A percentile compares a stretch with the other conserved stretches of the same genome.
Evolutionary conservation across 1,140 invertebrate species (phyloP).

Genomic region (Parasteatoda tepidariorum): DNA sequence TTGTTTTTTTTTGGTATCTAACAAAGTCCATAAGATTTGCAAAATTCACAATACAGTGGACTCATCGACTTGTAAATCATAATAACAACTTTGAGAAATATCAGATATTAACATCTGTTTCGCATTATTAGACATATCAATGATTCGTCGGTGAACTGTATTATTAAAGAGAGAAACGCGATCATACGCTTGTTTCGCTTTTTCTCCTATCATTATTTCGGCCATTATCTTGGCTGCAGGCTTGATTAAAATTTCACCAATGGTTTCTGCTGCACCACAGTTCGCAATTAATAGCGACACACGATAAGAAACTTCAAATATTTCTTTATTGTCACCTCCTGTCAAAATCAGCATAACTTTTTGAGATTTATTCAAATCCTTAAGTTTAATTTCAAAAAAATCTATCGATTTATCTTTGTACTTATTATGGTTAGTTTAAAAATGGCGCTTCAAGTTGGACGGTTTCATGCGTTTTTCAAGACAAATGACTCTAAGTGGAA

Average conservation of each 20-base stretch:
- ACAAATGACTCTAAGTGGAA: neutral
- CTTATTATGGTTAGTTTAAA: neutral
- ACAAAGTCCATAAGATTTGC: neutral
- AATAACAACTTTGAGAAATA: neutral
- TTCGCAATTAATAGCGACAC: neutral
- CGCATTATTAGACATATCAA: neutral
- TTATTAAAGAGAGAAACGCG: neutral
- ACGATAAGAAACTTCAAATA: neutral
- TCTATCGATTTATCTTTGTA: neutral
- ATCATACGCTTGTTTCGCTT: neutral
- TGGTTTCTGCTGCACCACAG: neutral
- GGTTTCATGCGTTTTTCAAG: constrained; percentile 18
- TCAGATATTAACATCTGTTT: neutral
- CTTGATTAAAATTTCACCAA: neutral
- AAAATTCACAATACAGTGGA: neutral
- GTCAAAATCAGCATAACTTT: neutral
- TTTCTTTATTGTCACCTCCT: neutral
- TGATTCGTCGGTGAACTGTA: neutral
- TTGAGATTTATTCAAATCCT: neutral
- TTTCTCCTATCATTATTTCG: neutral
- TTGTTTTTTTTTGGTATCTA: neutral
- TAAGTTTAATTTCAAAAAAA: constrained; percentile 14
- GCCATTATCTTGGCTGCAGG: neutral
- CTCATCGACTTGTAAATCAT: neutral
- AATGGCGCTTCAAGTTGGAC: neutral